Evolutionary conservation across 2,797 vertebrate genomes (phyloP).

Genomic region (Cyclura pinguis): DNA sequence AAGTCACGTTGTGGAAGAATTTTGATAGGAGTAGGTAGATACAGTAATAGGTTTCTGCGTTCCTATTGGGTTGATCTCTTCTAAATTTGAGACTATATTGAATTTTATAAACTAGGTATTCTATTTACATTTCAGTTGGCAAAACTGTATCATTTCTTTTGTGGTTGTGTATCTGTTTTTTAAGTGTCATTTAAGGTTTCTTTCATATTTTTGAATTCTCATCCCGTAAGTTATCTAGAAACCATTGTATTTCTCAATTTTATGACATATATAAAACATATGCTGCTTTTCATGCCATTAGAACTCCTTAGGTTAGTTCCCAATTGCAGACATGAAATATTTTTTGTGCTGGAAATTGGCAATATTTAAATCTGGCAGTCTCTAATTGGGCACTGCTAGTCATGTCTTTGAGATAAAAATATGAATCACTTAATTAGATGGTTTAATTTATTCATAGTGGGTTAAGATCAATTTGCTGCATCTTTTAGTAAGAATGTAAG

Average conservation of each 20-base stretch:
- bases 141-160: neutral
- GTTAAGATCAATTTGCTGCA: neutral
- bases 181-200: neutral
- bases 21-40: neutral
- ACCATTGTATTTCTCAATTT: neutral
- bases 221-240: neutral
- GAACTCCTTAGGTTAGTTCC: neutral
- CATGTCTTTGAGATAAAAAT: no score
- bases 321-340: neutral
- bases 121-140: neutral
- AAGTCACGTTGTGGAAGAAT: constrained; percentile 1
- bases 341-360: neutral
- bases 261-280: no score
- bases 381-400: neutral
- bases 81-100: neutral
- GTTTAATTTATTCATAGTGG: no score
- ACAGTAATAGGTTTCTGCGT: neutral
- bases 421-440: no score
- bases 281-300: neutral
- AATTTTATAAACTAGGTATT: no score
- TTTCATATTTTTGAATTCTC: neutral
- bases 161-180: neutral
- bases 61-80: neutral
- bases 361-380: neutral
- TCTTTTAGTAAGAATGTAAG: neutral